phyloP scores from a whole-genome alignment of 2,888 invertebrate species.

The Pomacea canaliculata region DNA sequence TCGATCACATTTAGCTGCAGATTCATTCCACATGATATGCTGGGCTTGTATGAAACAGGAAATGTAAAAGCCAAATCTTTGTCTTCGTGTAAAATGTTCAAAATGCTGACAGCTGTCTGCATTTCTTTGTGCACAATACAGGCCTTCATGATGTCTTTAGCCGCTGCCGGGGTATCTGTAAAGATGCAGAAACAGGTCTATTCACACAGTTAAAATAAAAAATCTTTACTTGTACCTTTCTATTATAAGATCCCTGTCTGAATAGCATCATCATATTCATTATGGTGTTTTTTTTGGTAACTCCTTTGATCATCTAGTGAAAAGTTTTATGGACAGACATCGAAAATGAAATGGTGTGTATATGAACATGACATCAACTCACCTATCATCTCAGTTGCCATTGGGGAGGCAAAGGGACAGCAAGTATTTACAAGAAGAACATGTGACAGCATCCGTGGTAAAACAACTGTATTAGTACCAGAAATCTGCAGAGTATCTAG shows the following conservation, averaged over 20 bases:
- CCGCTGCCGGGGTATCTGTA: not conserved
- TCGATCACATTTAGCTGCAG: constrained; percentile 10
- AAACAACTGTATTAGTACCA: constrained; percentile 14
- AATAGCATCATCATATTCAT: no score
- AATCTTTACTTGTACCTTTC: no score
- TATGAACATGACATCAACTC: not conserved
- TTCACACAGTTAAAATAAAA: not conserved
- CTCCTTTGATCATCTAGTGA: no score
- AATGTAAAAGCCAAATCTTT: not conserved
- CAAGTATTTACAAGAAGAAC: constrained; percentile 4
- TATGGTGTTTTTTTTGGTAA: no score
- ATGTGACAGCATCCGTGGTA: constrained; percentile 8
- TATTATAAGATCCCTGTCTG: no score
- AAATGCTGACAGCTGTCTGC: not conserved
- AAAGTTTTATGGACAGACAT: no score
- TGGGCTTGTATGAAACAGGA: constrained; percentile 6
- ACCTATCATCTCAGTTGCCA: constrained; percentile 3
- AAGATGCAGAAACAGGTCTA: not conserved
- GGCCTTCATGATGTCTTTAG: constrained; percentile 6
- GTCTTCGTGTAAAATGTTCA: constrained; percentile 12
- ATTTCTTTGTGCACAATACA: constrained; percentile 12
- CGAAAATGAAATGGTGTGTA: no score
- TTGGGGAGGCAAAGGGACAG: constrained; percentile 8
- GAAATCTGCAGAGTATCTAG: constrained; percentile 16
- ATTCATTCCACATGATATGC: not conserved